Percentiles rank a stretch among this genome's conserved stretches.
Evolutionary conservation across 2,797 vertebrate species (phyloP).

Genomic region (Silurus aristotelis): DNA sequence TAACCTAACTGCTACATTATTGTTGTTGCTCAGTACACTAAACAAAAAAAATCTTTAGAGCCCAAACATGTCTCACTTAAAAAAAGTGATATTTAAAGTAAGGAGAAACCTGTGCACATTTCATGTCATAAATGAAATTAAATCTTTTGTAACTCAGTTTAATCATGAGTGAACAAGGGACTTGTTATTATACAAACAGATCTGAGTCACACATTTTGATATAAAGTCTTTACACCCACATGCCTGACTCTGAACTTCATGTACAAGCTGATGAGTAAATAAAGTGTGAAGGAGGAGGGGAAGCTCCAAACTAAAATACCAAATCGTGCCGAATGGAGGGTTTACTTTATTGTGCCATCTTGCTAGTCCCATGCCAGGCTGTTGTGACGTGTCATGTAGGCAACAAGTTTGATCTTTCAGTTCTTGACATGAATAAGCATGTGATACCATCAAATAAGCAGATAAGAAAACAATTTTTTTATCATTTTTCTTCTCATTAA

Average conservation of each 20-base stretch:
- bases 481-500: not conserved
- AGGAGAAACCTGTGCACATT: not conserved
- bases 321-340: not conserved
- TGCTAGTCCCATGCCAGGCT: not conserved
- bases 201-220: not conserved
- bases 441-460: not conserved
- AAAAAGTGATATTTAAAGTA: not conserved
- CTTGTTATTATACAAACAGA: conserved; percentile 5
- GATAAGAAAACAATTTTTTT: not conserved
- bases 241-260: conserved; percentile 11
- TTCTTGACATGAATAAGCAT: not conserved
- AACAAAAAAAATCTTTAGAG: not conserved
- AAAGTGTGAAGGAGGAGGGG: not conserved
- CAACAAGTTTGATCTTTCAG: not conserved
- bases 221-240: conserved; percentile 14
- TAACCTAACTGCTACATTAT: not conserved
- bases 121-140: not conserved
- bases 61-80: not conserved
- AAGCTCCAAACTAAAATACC: not conserved
- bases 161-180: not conserved
- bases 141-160: not conserved
- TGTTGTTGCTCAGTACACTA: not conserved
- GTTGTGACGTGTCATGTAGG: not conserved
- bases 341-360: not conserved
- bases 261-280: conserved; percentile 22